Evolutionary conservation across 1,140 invertebrate genomes (phyloP), one percentile per base, ranked within the genome.

Genomic region (Bursaphelenchus mucronatus): DNA sequence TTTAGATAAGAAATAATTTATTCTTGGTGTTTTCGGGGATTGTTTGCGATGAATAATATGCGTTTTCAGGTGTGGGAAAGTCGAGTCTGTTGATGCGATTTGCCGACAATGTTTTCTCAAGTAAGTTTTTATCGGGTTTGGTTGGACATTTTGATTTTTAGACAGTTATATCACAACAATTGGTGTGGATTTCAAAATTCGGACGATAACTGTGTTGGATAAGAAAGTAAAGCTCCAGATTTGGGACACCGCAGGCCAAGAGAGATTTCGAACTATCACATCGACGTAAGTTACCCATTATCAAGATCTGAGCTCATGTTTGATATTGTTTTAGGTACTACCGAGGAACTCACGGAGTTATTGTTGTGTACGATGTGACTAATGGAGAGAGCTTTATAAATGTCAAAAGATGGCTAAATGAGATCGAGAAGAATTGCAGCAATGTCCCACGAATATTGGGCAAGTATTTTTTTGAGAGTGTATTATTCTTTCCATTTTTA

Each of bases 341-440:
- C 82, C 86, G 95, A 83, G 95, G 95, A 56, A 97, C 95, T 40
- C 94, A 98, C 85, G 95, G 95, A 61, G 94, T 98, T 39, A 94
- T 99, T 78, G 92, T 99, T 58, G 95, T 99, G 11, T 99, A 98
- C 84, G 95, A 98, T 87, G 94, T 99, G 30, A 94, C 91, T 54
- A 97, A 91, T 84, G 94, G 93, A 39, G 94, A 99, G 81, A 94
- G 93, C 8, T 99, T 99, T 86, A 92, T 92, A 55, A 98, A 98
- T 85, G 94, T 99, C 0, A 95, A 97, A 82, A 85, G 94, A 81
- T 87, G 86, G 86, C 85, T 97, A 43, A 91, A 96, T 81, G 95
- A 99, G 86, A 99, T 99, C 74, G 94, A 97, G 80, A 91, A 96
- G 81, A 97, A 99, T 85, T 99, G 95, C 88, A 94, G 98, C 86